Evolutionary conservation across 92 coral and sea anemone genomes (phyloP).

Genomic region (Palythoa grandis): DNA sequence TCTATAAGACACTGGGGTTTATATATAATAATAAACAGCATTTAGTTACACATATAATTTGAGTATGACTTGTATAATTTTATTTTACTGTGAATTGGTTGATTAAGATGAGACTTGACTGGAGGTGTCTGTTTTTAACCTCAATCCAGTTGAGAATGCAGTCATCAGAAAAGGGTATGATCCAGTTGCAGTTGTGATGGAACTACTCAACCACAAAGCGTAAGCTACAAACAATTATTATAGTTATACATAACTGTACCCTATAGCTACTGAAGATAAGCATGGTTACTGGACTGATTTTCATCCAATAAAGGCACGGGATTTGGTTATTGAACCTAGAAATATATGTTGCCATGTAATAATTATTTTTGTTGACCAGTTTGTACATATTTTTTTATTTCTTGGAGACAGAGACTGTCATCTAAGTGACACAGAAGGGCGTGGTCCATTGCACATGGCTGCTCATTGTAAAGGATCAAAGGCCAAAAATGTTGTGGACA

Average conservation of each 20-base stretch:
- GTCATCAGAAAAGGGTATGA: slow-evolving; percentile 76
- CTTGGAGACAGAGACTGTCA: slow-evolving; percentile 65
- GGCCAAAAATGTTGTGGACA: slow-evolving; percentile 73
- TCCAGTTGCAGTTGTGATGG: slow-evolving; percentile 87
- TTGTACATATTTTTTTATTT: not conserved
- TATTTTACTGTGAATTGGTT: no score
- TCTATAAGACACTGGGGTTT: no score
- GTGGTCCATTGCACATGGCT: slow-evolving; percentile 76
- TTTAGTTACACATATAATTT: no score
- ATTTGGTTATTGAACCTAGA: no score
- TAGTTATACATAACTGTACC: not conserved
- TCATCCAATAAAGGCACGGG: no score
- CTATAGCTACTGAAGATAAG: no score
- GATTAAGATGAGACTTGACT: not conserved
- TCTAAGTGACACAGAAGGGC: slow-evolving; percentile 74
- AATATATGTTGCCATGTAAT: no score
- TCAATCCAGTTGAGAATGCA: slow-evolving; percentile 72
- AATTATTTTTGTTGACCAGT: not conserved
- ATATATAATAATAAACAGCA: no score
- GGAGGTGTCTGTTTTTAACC: not conserved
- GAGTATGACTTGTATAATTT: no score
- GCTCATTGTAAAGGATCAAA: slow-evolving; percentile 73
- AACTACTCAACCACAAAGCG: slow-evolving; percentile 87
- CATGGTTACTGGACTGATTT: no score
- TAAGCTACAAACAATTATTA: slow-evolving; percentile 53